A percentile compares a stretch with the other conserved stretches of the same genome.
phyloP scores from a whole-genome alignment of 2,888 invertebrate genomes.

The Rhaphigaster nebulosa region DNA sequence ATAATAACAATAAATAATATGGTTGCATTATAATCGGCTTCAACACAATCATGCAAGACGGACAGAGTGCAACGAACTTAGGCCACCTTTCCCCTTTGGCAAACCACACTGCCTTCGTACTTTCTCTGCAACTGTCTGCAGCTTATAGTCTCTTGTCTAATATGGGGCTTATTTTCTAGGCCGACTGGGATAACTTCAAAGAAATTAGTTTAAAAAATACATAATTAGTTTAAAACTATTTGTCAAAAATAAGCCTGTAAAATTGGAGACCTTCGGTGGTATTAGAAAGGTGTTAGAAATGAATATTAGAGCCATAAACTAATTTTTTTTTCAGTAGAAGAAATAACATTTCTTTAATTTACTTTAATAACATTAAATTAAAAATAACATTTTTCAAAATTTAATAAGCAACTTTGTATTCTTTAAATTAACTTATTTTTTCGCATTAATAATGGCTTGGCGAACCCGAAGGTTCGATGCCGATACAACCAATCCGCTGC shows the following conservation, averaged over 20 bases:
- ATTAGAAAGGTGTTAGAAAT: neutral
- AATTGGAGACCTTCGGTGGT: neutral
- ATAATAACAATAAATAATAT: no score
- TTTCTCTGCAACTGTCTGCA: neutral
- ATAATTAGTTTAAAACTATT: neutral
- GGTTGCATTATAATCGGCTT: neutral
- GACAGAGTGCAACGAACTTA: neutral
- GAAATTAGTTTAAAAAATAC: neutral
- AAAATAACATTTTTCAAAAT: no score
- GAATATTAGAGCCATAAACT: no score
- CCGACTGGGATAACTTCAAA: no score
- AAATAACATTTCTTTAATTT: no score
- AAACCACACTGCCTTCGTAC: neutral
- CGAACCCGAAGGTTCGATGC: no score
- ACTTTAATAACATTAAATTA: no score
- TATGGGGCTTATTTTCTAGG: neutral
- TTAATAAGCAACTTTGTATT: no score
- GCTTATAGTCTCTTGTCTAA: neutral
- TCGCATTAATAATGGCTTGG: no score
- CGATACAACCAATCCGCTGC: no score
- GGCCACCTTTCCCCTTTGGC: conserved; percentile 24
- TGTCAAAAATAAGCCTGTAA: neutral
- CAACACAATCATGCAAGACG: neutral
- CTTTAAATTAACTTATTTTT: no score
- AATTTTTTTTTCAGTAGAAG: no score